Evolutionary conservation across 2,797 vertebrate genomes (phyloP).

Genomic region (Myiothlypis chrysogaster): DNA sequence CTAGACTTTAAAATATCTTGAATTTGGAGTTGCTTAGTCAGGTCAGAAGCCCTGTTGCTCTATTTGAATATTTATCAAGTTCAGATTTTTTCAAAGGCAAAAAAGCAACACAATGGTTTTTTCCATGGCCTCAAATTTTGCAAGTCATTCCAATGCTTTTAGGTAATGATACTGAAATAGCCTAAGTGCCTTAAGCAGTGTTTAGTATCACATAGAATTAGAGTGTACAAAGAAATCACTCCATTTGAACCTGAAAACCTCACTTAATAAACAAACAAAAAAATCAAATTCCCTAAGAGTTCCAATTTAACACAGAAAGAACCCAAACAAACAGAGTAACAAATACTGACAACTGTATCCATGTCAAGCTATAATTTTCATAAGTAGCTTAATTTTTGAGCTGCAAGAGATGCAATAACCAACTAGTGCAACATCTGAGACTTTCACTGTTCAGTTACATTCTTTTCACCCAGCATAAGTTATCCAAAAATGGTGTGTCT

Average conservation of each 20-base stretch:
- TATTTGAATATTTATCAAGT: neutral
- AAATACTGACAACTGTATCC: neutral
- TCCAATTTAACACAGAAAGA: neutral
- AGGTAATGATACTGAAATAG: neutral
- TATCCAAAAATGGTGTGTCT: rapidly evolving
- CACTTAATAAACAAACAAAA: neutral
- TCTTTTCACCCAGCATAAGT: neutral
- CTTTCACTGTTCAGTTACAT: neutral
- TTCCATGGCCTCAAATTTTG: neutral
- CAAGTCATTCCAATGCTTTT: neutral
- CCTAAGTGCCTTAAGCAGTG: neutral
- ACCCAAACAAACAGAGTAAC: neutral
- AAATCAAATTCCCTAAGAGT: neutral
- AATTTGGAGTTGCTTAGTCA: neutral
- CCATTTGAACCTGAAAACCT: neutral
- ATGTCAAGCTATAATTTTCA: neutral
- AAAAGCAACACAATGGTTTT: neutral
- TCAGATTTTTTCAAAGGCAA: neutral
- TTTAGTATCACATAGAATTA: neutral
- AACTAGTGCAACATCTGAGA: neutral
- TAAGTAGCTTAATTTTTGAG: neutral
- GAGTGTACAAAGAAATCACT: neutral
- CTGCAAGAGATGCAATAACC: neutral
- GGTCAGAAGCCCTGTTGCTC: neutral
- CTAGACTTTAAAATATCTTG: neutral